These are phyloP conservation scores for Anoura caudifer DNA, from an alignment of 2,113 vertebrate genomes.

Conservation along the genomic window DNA sequence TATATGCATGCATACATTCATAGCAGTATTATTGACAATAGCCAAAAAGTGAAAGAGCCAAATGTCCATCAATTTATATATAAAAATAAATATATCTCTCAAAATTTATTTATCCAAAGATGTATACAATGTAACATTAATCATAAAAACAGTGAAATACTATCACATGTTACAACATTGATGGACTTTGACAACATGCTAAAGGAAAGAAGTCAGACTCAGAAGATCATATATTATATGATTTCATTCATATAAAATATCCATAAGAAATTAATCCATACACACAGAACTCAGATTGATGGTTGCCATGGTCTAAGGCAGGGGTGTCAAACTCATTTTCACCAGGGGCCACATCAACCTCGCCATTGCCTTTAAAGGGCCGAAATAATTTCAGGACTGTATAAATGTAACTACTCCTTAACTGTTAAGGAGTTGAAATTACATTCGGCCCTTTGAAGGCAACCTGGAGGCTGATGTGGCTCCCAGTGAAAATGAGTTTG, in stretches of 20 bases:
- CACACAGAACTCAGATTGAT: background rate
- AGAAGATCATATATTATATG: background rate
- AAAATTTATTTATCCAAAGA: background rate
- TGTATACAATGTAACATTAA: background rate
- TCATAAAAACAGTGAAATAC: background rate
- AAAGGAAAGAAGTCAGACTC: background rate
- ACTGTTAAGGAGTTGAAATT: too few species aligned
- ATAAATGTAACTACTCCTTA: too few species aligned
- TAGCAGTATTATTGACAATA: background rate
- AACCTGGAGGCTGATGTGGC: too few species aligned
- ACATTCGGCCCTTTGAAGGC: too few species aligned
- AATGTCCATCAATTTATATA: background rate
- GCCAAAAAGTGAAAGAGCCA: background rate
- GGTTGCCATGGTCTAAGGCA: background rate
- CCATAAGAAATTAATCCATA: background rate
- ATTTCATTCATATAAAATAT: background rate
- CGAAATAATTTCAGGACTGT: too few species aligned
- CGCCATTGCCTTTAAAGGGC: too few species aligned
- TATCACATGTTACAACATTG: background rate
- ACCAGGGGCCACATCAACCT: too few species aligned
- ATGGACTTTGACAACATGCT: background rate
- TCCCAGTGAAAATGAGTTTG: too few species aligned
- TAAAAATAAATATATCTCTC: background rate
- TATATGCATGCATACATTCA: background rate
- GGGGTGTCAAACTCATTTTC: background rate